phyloP scores from a whole-genome alignment of 1,140 invertebrate species.

The Helicoverpa armigera region DNA sequence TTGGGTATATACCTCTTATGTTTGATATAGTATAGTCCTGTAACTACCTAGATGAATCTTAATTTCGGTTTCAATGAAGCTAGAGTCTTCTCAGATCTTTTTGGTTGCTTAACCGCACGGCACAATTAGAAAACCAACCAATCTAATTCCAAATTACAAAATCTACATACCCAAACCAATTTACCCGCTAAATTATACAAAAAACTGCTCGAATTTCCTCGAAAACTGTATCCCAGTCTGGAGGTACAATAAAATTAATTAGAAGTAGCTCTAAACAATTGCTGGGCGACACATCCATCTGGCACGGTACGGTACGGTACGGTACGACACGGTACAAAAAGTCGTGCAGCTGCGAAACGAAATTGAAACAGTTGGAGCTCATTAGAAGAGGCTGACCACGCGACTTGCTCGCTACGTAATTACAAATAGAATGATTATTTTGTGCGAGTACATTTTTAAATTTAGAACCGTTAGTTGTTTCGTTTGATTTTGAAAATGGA shows the following conservation, averaged over 20 bases:
- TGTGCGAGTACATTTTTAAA: constrained; percentile 2
- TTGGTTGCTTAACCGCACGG: too few relatives aligned
- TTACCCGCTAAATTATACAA: constrained; percentile 19
- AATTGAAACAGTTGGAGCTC: constrained; percentile 52
- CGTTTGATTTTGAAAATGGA: background rate
- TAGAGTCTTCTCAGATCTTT: too few relatives aligned
- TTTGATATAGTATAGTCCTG: too few relatives aligned
- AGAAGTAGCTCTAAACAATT: constrained; percentile 43
- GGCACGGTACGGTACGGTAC: background rate
- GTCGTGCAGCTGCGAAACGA: constrained; percentile 46
- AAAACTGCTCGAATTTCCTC: constrained; percentile 29
- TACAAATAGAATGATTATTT: constrained; percentile 44
- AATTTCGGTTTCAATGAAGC: too few relatives aligned
- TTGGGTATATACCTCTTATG: too few relatives aligned
- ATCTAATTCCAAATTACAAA: constrained; percentile 19
- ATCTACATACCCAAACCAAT: background rate
- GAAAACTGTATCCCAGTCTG: constrained; percentile 7
- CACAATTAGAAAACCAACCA: background rate
- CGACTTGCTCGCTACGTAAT: constrained; percentile 41
- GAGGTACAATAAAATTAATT: constrained; percentile 44
- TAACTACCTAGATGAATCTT: too few relatives aligned
- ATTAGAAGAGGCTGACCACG: constrained; percentile 39
- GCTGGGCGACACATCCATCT: constrained; percentile 41
- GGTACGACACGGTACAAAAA: background rate
- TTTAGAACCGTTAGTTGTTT: background rate